A percentile compares a stretch with the other conserved stretches of the same genome.
These are phyloP conservation scores for Apis dorsata DNA, from an alignment of 1,140 invertebrate species.

Conservation along the genomic window DNA sequence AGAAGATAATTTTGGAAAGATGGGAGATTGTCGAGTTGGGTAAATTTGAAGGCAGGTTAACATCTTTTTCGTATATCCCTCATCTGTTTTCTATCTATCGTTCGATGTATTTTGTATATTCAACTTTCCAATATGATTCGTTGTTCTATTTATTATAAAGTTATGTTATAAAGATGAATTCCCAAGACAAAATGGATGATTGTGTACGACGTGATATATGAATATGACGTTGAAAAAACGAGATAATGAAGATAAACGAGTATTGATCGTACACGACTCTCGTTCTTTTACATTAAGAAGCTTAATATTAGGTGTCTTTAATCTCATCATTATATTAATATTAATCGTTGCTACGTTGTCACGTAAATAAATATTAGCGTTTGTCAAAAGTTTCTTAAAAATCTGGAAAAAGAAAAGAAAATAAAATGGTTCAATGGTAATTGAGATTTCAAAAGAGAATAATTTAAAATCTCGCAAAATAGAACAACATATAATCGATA, in stretches of 20 bases:
- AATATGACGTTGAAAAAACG: neutral
- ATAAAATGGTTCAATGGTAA: no score
- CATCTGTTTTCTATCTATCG: neutral
- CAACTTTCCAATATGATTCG: neutral
- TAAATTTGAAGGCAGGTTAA: constrained; percentile 2
- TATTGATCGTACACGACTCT: neutral
- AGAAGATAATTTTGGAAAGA: neutral
- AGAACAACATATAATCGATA: no score
- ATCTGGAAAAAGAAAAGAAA: no score
- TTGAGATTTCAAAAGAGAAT: neutral
- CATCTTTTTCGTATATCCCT: constrained; percentile 6
- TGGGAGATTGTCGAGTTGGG: neutral
- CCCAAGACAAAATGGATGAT: neutral
- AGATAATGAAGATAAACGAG: neutral
- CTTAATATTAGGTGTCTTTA: neutral
- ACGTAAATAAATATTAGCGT: no score
- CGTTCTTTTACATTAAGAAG: neutral
- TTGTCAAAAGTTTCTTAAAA: no score
- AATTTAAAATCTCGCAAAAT: neutral
- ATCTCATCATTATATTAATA: neutral
- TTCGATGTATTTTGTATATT: neutral
- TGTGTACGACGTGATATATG: neutral
- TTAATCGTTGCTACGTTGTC: no score
- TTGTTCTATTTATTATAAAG: neutral
- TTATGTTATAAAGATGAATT: neutral